Evolutionary conservation across 2,888 invertebrate genomes (phyloP), one percentile per base, ranked within the genome.

Genomic region (Drosophila leonis): DNA sequence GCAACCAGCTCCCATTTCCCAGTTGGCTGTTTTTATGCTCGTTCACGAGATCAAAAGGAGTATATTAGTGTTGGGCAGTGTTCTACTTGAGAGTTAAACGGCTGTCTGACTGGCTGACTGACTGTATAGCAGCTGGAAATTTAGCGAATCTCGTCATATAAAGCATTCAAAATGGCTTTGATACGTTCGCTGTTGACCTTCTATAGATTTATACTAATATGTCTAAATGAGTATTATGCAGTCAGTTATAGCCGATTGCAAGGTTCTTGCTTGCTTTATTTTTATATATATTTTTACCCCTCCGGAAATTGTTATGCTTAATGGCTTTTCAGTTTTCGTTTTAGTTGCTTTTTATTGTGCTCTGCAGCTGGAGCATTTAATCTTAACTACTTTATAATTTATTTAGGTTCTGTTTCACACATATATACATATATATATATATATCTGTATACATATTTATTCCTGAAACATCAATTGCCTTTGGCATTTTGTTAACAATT

Each of bases 261-360:
- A 1, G 4, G 5, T 12, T 49, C 8, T 20, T 31, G 0, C 51
- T 35, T 24, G 20, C 33, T 35, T 52, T 65, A 57, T 61, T 65
- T 68, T 68, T 74, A 41, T 49, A 49, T 49, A 49, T 49, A 31
- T 59, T 57, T 62, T 63, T 27, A 63, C 55, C 51, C 49, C 63
- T 65, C 80, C 86, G 88, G 86, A 86, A 83, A 84, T 86, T 83
- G 88, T 88, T 84, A 86, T 88, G 76, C 70, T 83, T 83, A 83
- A 86, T 88, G 76, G 76, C 62, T 68, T 83, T 83, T 75, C 60
- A 78, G 66, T 70, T 68, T 63, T 55, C 55, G 67, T 63, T 72
- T 52, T 63, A 39, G 55, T 51, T 41, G 37, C 55, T 54, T 39
- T 52, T 52, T 39, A 42, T 61, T 35, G 35, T 39, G 44, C 24